Percentiles rank a stretch among this genome's conserved stretches.
Conservation (phyloP, 2,888 invertebrate genomes). For the Vanessa cardui region DNA sequence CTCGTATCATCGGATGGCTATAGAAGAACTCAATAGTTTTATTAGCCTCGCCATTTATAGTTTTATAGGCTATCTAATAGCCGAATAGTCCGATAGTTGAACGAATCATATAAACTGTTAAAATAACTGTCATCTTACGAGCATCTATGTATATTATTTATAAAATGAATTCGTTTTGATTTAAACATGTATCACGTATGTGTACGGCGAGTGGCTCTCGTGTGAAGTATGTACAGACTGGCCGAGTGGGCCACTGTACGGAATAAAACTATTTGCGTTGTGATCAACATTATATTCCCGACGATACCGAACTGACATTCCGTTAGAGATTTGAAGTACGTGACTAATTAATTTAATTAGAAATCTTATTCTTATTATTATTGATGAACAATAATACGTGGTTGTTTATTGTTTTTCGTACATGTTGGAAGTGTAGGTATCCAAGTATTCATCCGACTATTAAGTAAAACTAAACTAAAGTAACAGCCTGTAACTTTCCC, state of each 20-base stretch:
- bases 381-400: too few relatives aligned
- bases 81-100: too few relatives aligned
- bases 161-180: conserved; percentile 26
- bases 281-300: conserved; percentile 7
- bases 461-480: too few relatives aligned
- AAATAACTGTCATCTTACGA: not conserved
- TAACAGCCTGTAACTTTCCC: too few relatives aligned
- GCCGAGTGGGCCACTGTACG: conserved; percentile 46
- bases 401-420: too few relatives aligned
- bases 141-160: not conserved
- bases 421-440: too few relatives aligned
- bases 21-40: too few relatives aligned
- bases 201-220: conserved; percentile 38
- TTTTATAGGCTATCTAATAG: too few relatives aligned
- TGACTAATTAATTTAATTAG: not conserved
- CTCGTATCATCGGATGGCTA: too few relatives aligned
- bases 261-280: conserved; percentile 45
- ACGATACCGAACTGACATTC: not conserved
- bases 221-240: conserved; percentile 46
- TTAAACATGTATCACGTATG: conserved; percentile 28
- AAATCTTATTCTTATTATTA: not conserved
- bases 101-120: too few relatives aligned
- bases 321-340: not conserved
- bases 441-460: too few relatives aligned
- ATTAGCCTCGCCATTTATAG: too few relatives aligned